Evolutionary conservation across 1,140 invertebrate species (phyloP), one percentile per base, ranked within the genome.

Genomic region (Cydia splendana): DNA sequence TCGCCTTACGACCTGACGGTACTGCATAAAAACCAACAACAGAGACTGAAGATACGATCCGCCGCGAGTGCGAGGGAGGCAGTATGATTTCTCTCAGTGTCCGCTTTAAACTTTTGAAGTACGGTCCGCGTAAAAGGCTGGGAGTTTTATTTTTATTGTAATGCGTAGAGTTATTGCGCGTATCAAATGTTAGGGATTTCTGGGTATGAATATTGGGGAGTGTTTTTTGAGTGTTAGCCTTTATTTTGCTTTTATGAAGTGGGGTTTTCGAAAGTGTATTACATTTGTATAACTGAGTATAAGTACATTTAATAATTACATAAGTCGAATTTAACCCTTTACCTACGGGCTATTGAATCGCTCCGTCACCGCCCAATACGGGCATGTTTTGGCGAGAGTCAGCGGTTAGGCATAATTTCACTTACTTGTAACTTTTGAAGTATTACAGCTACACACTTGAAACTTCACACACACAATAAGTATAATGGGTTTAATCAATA

Each of bases 41-140:
- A 38, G 30, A 45, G 67, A 71, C 67, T 0, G n/a, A 10, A 6
- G 3, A 71, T 71, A 38, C 34, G 34, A 12, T 0, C 9, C 13
- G 6, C 15, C 2, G 10, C 18, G n/a, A n/a, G 67, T 71, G 67
- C n/a, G 67, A 71, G 67, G 3, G 67, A 45, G 30, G 18, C 38
- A 71, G 4, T 2, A 2, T 1, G 30, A n/a, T 9, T 71, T 45
- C n/a, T 71, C 67, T 71, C 15, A 10, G 67, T 12, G 30, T 12
- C 28, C 2, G 30, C 13, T 38, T 71, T 12, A 3, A 71, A 10
- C 0, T 34, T 38, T 71, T 38, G 67, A 71, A 71, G 67, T 71
- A 71, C 67, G 67, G 67, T 71, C 67, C n/a, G 30, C 67, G 67
- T 71, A 71, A 71, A 71, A 71, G 67, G 67, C 34, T 71, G n/a